phyloP scores from a whole-genome alignment of 2,113 vertebrate genomes.

The Corvus cornix region DNA sequence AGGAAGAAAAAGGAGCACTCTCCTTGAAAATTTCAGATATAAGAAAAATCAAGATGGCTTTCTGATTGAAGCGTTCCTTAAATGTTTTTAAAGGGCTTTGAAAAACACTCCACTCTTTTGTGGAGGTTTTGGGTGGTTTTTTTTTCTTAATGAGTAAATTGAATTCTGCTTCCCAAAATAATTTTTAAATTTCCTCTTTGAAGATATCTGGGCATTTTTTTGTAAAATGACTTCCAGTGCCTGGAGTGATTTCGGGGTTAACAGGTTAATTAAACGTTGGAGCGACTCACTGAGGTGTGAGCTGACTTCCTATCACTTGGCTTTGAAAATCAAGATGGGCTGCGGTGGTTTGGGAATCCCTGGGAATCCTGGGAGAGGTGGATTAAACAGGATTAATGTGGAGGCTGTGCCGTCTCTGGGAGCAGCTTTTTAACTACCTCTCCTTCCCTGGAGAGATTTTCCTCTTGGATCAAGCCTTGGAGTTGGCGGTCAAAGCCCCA shows the following conservation, averaged over 20 bases:
- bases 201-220: background rate
- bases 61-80: background rate
- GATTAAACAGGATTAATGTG: background rate
- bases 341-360: background rate
- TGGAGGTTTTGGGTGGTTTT: no score
- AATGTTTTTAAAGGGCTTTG: background rate
- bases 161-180: background rate
- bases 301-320: background rate
- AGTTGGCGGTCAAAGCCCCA: background rate
- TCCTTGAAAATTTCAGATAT: background rate
- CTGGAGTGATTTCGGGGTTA: constrained; percentile 9
- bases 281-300: constrained; percentile 13
- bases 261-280: constrained; percentile 37
- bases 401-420: background rate
- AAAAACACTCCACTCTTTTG: background rate
- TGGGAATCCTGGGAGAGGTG: background rate
- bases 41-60: background rate
- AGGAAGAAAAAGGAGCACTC: background rate
- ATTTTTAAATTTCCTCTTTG: constrained; percentile 15
- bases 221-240: background rate
- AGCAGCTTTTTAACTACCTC: background rate
- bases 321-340: background rate
- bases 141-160: background rate
- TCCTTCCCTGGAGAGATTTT: background rate
- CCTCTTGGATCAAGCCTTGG: background rate